Conservation (phyloP, 2,797 vertebrate species). For the Danio choprae region DNA sequence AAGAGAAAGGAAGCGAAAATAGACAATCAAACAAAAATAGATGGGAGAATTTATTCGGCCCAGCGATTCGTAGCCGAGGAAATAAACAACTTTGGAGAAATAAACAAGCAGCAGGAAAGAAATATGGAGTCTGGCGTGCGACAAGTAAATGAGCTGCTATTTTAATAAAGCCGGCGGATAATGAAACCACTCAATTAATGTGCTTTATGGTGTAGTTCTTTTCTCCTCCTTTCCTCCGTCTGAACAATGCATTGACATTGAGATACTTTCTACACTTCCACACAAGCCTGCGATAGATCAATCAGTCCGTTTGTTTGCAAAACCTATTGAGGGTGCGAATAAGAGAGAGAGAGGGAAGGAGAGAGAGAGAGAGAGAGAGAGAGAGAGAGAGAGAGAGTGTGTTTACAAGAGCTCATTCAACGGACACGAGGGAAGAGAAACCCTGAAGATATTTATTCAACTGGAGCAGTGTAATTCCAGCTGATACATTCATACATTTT, state of each 20-base stretch:
- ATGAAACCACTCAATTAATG: conserved; percentile 27
- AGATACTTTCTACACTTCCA: conserved; percentile 61
- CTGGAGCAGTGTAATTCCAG: conserved; percentile 53
- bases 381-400: background rate
- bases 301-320: conserved; percentile 25
- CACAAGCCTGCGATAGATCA: conserved; percentile 33
- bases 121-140: conserved; percentile 14
- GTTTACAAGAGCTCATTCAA: conserved; percentile 54
- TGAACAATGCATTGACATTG: conserved; percentile 15
- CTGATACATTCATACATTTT: conserved; percentile 52
- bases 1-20: background rate
- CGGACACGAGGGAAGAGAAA: conserved; percentile 41
- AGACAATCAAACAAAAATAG: conserved; percentile 50
- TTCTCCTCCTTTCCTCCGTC: background rate
- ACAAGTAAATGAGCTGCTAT: conserved; percentile 26
- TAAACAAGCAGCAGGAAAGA: conserved; percentile 36
- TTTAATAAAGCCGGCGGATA: conserved; percentile 16
- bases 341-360: background rate
- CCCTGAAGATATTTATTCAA: conserved; percentile 59
- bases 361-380: background rate
- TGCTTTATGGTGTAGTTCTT: conserved; percentile 3
- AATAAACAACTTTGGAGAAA: conserved; percentile 49
- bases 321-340: conserved; percentile 12
- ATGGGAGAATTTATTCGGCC: conserved; percentile 47
- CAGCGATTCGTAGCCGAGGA: conserved; percentile 32